Percentiles rank a stretch among this genome's conserved stretches.
phyloP scores from a whole-genome alignment of 2,113 vertebrate species.

The Psettodes erumei region DNA sequence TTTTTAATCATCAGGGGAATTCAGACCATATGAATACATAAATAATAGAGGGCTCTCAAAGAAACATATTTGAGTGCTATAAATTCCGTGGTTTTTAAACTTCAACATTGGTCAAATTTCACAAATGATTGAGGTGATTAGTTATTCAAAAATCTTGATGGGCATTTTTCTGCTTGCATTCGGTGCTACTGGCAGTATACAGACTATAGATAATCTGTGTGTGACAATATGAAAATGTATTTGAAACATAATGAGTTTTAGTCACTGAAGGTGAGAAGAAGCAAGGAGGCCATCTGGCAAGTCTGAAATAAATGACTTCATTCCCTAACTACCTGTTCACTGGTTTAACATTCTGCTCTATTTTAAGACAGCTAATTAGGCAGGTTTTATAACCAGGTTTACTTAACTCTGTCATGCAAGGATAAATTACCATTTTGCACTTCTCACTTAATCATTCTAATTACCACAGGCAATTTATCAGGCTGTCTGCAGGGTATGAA shows the following conservation, averaged over 20 bases:
- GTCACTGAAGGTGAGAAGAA: constrained; percentile 15
- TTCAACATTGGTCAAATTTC: not conserved
- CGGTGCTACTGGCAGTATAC: not conserved
- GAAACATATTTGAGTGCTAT: not conserved
- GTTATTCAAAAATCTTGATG: not conserved
- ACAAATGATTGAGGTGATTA: too few species aligned
- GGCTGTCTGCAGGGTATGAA: constrained; percentile 74
- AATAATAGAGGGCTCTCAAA: not conserved
- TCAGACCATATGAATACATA: not conserved
- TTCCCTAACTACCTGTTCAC: constrained; percentile 47
- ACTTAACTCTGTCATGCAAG: constrained; percentile 76
- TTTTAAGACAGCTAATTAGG: constrained; percentile 76
- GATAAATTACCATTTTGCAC: constrained; percentile 79
- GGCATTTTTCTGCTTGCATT: not conserved
- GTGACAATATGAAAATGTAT: not conserved
- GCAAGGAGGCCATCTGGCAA: not conserved
- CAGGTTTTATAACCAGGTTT: constrained; percentile 77
- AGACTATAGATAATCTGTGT: not conserved
- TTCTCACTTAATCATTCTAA: constrained; percentile 81
- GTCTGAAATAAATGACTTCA: constrained; percentile 26
- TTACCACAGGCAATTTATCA: constrained; percentile 79
- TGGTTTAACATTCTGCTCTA: constrained; percentile 59
- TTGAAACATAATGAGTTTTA: not conserved
- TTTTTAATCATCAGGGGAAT: too few species aligned
- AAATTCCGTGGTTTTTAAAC: not conserved